Percentiles rank a stretch among this genome's conserved stretches.
These are phyloP conservation scores for Drosophila dunni DNA, from an alignment of 1,140 invertebrate species.

Conservation along the genomic window DNA sequence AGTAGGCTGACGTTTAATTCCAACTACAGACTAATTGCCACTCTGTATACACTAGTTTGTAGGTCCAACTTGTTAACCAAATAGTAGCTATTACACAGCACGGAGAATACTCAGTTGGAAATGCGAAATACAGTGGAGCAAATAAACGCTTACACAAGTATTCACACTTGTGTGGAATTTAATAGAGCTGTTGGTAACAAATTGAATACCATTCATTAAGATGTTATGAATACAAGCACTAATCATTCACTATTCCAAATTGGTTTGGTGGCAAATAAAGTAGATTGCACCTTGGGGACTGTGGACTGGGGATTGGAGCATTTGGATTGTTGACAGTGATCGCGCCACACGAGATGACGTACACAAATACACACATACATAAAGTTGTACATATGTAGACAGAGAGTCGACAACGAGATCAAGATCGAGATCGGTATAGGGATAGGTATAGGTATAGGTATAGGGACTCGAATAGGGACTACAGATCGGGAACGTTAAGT, in stretches of 20 bases:
- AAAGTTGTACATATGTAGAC: background rate
- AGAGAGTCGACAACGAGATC: constrained; percentile 71
- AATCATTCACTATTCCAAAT: constrained; percentile 17
- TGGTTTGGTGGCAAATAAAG: constrained; percentile 7
- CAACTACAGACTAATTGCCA: no score
- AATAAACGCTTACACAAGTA: background rate
- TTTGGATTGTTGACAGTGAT: constrained; percentile 60
- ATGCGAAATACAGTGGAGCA: background rate
- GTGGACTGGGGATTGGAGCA: constrained; percentile 1
- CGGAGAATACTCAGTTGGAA: no score
- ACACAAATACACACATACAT: constrained; percentile 24
- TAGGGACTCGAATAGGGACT: constrained; percentile 4
- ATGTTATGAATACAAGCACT: constrained; percentile 8
- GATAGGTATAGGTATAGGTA: constrained; percentile 51
- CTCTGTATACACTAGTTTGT: no score
- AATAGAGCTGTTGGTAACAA: background rate
- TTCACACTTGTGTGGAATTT: background rate
- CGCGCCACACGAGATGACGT: constrained; percentile 48
- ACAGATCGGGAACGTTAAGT: constrained; percentile 64
- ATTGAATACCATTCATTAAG: constrained; percentile 15
- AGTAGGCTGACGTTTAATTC: no score
- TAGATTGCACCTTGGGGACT: constrained; percentile 24
- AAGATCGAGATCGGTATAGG: constrained; percentile 69
- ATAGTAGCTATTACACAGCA: no score
- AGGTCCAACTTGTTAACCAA: no score